Evolutionary conservation across 2,797 vertebrate genomes (phyloP), one percentile per base, ranked within the genome.

Genomic region (Otolemur crassicaudatus): DNA sequence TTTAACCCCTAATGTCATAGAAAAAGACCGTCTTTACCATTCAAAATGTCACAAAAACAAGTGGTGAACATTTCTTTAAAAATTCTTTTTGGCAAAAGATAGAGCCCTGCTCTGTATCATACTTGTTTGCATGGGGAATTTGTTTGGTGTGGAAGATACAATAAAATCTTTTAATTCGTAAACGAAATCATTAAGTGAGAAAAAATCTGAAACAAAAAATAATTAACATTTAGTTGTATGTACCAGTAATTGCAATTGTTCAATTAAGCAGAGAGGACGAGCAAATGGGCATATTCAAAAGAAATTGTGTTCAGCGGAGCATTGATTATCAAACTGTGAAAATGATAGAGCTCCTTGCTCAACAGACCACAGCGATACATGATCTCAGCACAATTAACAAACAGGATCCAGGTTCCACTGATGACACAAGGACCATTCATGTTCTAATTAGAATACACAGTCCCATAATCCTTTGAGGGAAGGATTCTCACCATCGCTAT

Each of bases 241-340:
- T 98, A 98, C 98, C 97, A 96, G 97, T 98, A 98, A 99, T 98
- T 98, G 98, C 98, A 98, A 98, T 98, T 99, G 98, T 99, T 99
- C 98, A 99, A 98, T 98, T 99, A 99, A 98, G 98, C 98, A 98
- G 98, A 98, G 96, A 98, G 98, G 98, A 98, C 98, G 98, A 98
- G 98, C 98, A 98, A 98, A 98, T 98, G 97, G 97, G 96, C 93
- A 96, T 97, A 97, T 98, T 98, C 96, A 94, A 98, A 98, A 98
- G 97, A 98, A 98, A 98, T 75, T 98, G 98, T 98, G 98, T 98
- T 98, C 98, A 98, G 96, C 95, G 98, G 98, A 98, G 98, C 99
- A 98, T 96, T 97, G 97, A 98, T 98, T 98, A 98, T 98, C 98
- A 99, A 98, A 99, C 98, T 98, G 98, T 98, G 98, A 98, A 98